These are phyloP conservation scores for Spatulosminthurus flaviceps DNA, from an alignment of 2,888 invertebrate genomes.

Conservation along the genomic window DNA sequence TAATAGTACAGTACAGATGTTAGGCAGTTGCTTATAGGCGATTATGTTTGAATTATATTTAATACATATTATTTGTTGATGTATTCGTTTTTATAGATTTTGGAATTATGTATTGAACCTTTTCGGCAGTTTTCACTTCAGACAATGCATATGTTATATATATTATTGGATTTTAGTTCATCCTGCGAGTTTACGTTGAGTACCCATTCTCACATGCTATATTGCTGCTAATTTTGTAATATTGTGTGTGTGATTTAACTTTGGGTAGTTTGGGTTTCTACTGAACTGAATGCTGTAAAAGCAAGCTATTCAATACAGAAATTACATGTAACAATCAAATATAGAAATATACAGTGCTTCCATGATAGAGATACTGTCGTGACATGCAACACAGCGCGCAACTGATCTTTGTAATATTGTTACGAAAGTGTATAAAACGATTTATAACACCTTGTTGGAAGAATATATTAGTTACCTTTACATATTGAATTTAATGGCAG, in stretches of 20 bases:
- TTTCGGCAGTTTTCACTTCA: neutral
- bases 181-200: neutral
- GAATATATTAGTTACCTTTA: neutral
- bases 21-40: conserved; percentile 18
- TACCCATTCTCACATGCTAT: neutral
- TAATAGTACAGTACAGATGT: conserved; percentile 6
- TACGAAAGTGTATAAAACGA: neutral
- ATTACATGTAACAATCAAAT: neutral
- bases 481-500: neutral
- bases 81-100: neutral
- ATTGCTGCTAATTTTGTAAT: neutral
- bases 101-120: neutral
- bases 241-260: no score
- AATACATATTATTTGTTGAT: neutral
- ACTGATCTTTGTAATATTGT: neutral
- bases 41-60: neutral
- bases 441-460: neutral
- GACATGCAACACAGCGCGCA: neutral
- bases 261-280: neutral
- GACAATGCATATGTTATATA: neutral
- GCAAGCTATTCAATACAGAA: no score
- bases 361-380: conserved; percentile 3
- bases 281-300: neutral
- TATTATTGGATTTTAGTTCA: neutral
- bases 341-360: conserved; percentile 10